A percentile compares a stretch with the other conserved stretches of the same genome.
phyloP scores from a whole-genome alignment of 1,140 invertebrate genomes.

The Listronotus oregonensis region DNA sequence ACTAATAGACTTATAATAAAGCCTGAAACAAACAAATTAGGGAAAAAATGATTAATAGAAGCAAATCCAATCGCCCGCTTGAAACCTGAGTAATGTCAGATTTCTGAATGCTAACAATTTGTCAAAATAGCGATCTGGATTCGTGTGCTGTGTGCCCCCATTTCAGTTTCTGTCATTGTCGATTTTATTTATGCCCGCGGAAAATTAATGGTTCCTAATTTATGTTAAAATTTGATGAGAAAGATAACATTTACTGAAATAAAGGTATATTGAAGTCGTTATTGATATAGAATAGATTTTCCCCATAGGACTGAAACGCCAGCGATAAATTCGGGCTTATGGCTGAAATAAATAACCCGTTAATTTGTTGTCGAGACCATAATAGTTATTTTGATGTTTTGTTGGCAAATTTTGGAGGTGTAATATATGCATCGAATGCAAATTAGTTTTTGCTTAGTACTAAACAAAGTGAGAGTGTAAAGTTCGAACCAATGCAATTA shows the following conservation, averaged over 20 bases:
- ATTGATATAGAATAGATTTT: conserved; percentile 16
- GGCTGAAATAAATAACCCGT: too few species aligned
- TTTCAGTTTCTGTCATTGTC: conserved; percentile 17
- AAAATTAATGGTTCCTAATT: conserved; percentile 11
- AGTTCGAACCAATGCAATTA: too few species aligned
- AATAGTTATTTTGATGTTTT: too few species aligned
- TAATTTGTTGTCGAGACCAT: too few species aligned
- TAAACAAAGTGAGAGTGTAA: too few species aligned
- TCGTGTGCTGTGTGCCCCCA: background rate
- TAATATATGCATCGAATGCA: too few species aligned
- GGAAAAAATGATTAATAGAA: conserved; percentile 23
- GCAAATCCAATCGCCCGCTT: conserved; percentile 14
- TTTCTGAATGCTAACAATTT: conserved; percentile 13
- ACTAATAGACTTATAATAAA: conserved; percentile 4
- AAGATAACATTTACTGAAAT: conserved; percentile 15
- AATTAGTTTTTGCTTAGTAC: too few species aligned
- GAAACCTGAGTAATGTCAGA: conserved; percentile 7
- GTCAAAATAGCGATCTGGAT: conserved; percentile 13
- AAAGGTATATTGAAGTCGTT: conserved; percentile 17
- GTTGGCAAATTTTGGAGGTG: too few species aligned
- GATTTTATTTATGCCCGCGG: conserved; percentile 13
- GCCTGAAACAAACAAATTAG: conserved; percentile 17
- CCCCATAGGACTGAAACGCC: background rate
- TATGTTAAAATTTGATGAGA: conserved; percentile 18
- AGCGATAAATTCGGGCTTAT: too few species aligned